Percentiles rank a stretch among this genome's conserved stretches.
These are phyloP conservation scores for Paramuricea clavata DNA, from an alignment of 92 coral and sea anemone species.

Conservation along the genomic window DNA sequence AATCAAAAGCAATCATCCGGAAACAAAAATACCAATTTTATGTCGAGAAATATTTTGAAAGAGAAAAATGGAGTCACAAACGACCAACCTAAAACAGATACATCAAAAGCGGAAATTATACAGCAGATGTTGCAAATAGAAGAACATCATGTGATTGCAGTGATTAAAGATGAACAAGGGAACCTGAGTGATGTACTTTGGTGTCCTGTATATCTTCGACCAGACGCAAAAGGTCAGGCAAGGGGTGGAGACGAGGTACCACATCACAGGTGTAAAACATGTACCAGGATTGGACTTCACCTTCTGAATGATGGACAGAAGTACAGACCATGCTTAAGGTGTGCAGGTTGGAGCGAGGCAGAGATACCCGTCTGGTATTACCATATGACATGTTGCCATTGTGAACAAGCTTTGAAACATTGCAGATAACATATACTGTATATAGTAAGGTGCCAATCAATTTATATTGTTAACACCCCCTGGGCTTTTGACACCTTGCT, in stretches of 20 bases:
- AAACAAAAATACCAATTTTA: neutral
- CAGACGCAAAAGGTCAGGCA: conserved; percentile 4
- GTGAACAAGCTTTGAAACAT: neutral
- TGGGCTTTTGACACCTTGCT: too few species aligned
- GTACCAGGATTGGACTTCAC: conserved; percentile 33
- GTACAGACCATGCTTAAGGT: conserved; percentile 33
- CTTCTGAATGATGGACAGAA: conserved; percentile 43
- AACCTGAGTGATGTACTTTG: conserved; percentile 39
- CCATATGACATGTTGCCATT: conserved; percentile 57
- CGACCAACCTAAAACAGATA: neutral
- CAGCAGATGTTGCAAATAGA: conserved; percentile 18
- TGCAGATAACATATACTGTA: neutral
- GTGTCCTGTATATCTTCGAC: conserved; percentile 41
- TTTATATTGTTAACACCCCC: too few species aligned
- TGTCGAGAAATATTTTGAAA: neutral
- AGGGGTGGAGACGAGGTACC: conserved; percentile 43
- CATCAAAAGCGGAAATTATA: neutral
- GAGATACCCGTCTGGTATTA: conserved; percentile 60
- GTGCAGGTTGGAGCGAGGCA: conserved; percentile 38
- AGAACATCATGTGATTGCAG: conserved; percentile 36
- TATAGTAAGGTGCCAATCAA: too few species aligned
- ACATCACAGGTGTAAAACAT: conserved; percentile 39
- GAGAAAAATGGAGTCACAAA: neutral
- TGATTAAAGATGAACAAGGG: conserved; percentile 17
- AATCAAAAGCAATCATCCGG: neutral